Percentiles rank a stretch among this genome's conserved stretches.
These are phyloP conservation scores for Aphaenogaster floridana DNA, from an alignment of 1,140 invertebrate genomes.

Conservation along the genomic window DNA sequence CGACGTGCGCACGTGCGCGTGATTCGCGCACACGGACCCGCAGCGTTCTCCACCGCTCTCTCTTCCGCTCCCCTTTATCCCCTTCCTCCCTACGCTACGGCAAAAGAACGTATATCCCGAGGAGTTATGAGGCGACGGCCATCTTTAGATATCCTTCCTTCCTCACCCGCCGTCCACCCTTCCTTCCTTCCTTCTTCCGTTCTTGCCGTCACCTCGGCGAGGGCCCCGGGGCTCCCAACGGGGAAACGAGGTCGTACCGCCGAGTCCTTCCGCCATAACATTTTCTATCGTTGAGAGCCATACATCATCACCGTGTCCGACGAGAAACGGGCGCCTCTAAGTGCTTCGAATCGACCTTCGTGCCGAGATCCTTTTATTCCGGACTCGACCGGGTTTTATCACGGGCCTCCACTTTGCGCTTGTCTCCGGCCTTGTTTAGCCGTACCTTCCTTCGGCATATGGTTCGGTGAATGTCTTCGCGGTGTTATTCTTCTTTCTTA, in stretches of 20 bases:
- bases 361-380: slow-evolving; percentile 68
- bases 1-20: slow-evolving; percentile 26
- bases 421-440: slow-evolving; percentile 47
- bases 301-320: slow-evolving; percentile 83
- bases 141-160: slow-evolving; percentile 77
- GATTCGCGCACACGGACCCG: slow-evolving; percentile 1
- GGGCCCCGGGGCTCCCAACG: slow-evolving; percentile 55
- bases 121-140: slow-evolving; percentile 80
- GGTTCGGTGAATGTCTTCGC: background rate
- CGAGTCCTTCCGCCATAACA: slow-evolving; percentile 71
- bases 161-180: slow-evolving; percentile 42
- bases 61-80: background rate
- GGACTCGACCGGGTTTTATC: slow-evolving; percentile 71
- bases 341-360: slow-evolving; percentile 80
- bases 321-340: slow-evolving; percentile 78
- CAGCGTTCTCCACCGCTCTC: background rate
- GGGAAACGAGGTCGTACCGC: slow-evolving; percentile 75
- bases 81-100: background rate
- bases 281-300: slow-evolving; percentile 79
- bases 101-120: slow-evolving; percentile 45
- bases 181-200: slow-evolving; percentile 64
- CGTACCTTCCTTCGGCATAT: slow-evolving; percentile 35
- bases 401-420: slow-evolving; percentile 41
- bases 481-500: slow-evolving; percentile 6
- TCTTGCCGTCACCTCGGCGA: slow-evolving; percentile 46